Evolutionary conservation across 2,888 invertebrate species (phyloP), one percentile per base, ranked within the genome.

Genomic region (Mythimna vitellina): DNA sequence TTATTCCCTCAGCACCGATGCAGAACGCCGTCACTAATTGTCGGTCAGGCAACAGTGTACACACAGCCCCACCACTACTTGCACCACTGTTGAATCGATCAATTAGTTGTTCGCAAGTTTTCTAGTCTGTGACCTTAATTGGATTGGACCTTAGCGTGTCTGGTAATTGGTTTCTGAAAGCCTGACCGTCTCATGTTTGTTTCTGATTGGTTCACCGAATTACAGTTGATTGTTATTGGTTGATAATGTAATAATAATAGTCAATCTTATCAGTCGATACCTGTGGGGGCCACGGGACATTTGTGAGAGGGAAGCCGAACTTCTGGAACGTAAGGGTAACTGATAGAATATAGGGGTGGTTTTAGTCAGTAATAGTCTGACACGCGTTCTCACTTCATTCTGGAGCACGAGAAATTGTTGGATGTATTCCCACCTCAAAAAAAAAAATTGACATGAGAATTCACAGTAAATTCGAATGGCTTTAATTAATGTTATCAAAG

Each of bases 61-160:
- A 77, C 71, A 73, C 25, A 73, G 76, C 64, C 53, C 66, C 12
- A 51, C 3, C 14, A 54, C 42, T 54, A 58, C 64, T 72, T 67
- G 78, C 56, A 66, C 61, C 5, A 46, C 81, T 38, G 63, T 58
- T n/a, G 61, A 49, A 77, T 81, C 81, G 73, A 81, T 84, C 81
- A 82, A 76, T 77, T 78, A 76, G 17, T 81, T 65, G 82, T 72
- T 77, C 57, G n/a, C 51, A 71, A 77, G 22, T 71, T 67, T 75
- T 78, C 72, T 61, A 57, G 46, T 53, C 71, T 77, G 67, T 57
- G 67, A 56, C 58, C 63, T 51, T 79, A 81, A 79, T 81, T 81
- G 81, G 65, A 70, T 64, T 14, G 70, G 65, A 63, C 54, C 61
- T 61, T 51, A 54, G 57, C 49, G 78, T 64, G 66, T 54, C 53